Evolutionary conservation across 2,113 vertebrate species (phyloP).

Genomic region (Corvus moneduloides): DNA sequence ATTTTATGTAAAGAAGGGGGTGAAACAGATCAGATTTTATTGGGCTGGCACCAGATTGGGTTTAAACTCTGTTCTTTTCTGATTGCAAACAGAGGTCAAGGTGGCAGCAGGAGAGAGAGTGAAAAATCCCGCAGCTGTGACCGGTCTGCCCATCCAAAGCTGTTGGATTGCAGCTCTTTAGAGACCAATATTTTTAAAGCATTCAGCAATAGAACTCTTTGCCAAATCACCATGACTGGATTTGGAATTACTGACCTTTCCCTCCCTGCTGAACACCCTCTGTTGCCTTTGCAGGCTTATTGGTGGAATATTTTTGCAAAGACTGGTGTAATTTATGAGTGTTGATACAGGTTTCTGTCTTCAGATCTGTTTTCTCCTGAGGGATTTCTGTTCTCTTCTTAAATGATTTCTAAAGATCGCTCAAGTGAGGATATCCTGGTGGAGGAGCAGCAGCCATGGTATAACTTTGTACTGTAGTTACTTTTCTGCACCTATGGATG

Average conservation of each 20-base stretch:
- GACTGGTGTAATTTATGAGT: not conserved
- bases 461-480: not conserved
- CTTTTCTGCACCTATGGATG: not conserved
- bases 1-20: not conserved
- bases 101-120: not conserved
- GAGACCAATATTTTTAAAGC: not conserved
- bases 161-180: not conserved
- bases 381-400: not conserved
- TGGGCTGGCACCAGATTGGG: not conserved
- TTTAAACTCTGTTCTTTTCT: not conserved
- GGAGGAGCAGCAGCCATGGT: not conserved
- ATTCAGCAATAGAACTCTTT: not conserved
- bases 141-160: not conserved
- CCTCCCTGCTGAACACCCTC: not conserved
- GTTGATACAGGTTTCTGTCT: not conserved
- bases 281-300: not conserved
- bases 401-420: not conserved
- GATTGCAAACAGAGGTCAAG: not conserved
- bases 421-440: not conserved
- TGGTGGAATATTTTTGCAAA: not conserved
- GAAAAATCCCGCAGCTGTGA: not conserved
- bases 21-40: not conserved
- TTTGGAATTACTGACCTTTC: not conserved
- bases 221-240: not conserved
- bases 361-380: not conserved